These are phyloP conservation scores for Periophthalmodon schlosseri DNA, from an alignment of 2,113 vertebrate species.

Conservation along the genomic window DNA sequence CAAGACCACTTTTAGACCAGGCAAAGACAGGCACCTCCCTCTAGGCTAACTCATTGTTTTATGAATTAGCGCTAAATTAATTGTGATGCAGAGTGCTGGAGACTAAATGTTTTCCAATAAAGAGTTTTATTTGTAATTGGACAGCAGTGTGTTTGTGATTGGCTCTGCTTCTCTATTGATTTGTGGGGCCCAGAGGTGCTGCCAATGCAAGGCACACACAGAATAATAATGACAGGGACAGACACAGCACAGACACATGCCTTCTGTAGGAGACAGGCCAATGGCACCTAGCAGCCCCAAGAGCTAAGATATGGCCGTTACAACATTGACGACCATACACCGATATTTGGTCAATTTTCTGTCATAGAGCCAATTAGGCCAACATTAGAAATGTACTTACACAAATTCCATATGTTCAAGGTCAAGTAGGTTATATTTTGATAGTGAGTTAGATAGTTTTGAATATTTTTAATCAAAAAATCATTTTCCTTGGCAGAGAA, in stretches of 20 bases:
- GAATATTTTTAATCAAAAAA: too few relatives aligned
- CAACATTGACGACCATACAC: neutral
- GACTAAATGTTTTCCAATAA: slow-evolving; percentile 52
- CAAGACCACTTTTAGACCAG: slow-evolving; percentile 39
- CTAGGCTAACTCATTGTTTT: slow-evolving; percentile 40
- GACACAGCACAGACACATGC: slow-evolving; percentile 22
- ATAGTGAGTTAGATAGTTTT: too few relatives aligned
- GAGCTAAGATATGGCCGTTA: neutral
- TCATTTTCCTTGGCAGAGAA: too few relatives aligned
- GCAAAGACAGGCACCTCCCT: slow-evolving; percentile 24
- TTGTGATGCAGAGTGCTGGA: slow-evolving; percentile 27
- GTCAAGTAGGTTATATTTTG: neutral
- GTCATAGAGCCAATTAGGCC: neutral
- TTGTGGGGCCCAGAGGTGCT: slow-evolving; percentile 38
- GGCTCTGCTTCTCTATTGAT: slow-evolving; percentile 52
- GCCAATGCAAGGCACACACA: slow-evolving; percentile 27
- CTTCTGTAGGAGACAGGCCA: slow-evolving; percentile 40
- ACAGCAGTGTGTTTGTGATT: slow-evolving; percentile 41
- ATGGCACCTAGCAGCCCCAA: slow-evolving; percentile 11
- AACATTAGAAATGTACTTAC: neutral
- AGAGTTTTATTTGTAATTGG: slow-evolving; percentile 28
- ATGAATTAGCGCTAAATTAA: slow-evolving; percentile 57
- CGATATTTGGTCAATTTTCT: neutral
- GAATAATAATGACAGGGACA: slow-evolving; percentile 59
- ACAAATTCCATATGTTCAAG: neutral